A percentile compares a stretch with the other conserved stretches of the same genome.
These are phyloP conservation scores for Hucho hucho DNA, from an alignment of 2,113 vertebrate genomes.

Conservation along the genomic window DNA sequence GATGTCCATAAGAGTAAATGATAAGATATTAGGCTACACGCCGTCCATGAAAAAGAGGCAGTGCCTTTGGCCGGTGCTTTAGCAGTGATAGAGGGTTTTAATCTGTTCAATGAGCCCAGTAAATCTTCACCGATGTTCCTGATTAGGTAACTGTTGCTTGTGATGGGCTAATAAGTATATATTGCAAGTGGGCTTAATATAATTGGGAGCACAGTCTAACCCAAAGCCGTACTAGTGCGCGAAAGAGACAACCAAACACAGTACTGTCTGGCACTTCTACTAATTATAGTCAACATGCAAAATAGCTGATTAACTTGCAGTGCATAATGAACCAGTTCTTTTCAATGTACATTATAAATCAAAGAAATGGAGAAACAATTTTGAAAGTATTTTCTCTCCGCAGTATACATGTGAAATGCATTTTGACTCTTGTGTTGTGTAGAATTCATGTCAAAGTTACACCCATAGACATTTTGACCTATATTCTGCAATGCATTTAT, in stretches of 20 bases:
- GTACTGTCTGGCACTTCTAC: slow-evolving; percentile 43
- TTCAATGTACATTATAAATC: no score
- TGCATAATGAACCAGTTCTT: no score
- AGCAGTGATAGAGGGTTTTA: slow-evolving; percentile 38
- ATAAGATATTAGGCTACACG: neutral
- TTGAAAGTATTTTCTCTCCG: no score
- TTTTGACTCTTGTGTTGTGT: neutral
- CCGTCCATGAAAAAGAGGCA: slow-evolving; percentile 34
- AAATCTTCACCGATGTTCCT: slow-evolving; percentile 63
- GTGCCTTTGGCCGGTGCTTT: slow-evolving; percentile 18
- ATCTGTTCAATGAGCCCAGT: slow-evolving; percentile 62
- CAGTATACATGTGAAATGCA: neutral
- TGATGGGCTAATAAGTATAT: slow-evolving; percentile 65
- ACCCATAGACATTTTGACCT: slow-evolving; percentile 9
- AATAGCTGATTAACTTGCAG: slow-evolving; percentile 34
- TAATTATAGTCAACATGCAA: slow-evolving; percentile 31
- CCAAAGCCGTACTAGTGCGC: slow-evolving; percentile 19
- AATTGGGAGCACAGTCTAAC: slow-evolving; percentile 50
- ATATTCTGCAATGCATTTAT: no score
- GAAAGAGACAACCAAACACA: slow-evolving; percentile 17
- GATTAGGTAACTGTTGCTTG: slow-evolving; percentile 65
- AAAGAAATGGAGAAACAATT: no score
- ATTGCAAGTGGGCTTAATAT: slow-evolving; percentile 61
- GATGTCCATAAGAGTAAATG: no score
- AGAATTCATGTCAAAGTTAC: neutral